Conservation (phyloP, 2,113 vertebrate species). For the Accipiter virgatus region DNA sequence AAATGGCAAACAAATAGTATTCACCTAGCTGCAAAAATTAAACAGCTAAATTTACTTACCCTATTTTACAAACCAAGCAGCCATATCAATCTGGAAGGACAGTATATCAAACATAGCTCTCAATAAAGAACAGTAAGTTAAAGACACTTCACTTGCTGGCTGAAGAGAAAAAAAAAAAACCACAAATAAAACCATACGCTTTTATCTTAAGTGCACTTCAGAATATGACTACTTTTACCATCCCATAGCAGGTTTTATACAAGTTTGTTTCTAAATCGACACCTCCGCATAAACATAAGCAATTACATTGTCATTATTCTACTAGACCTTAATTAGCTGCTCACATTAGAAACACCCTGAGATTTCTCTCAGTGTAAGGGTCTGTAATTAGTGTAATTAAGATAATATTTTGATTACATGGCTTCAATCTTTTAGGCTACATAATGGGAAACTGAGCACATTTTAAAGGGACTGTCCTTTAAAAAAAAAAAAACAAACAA, state of each 20-base stretch:
- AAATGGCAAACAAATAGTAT: not conserved
- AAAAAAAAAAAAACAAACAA: not conserved
- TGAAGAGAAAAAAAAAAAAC: not conserved
- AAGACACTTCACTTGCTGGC: not conserved
- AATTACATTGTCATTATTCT: constrained; percentile 43
- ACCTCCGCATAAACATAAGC: constrained; percentile 37
- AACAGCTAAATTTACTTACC: not conserved
- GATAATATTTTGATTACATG: constrained; percentile 63
- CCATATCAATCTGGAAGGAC: not conserved
- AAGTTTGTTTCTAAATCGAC: constrained; percentile 28
- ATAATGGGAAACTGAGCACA: constrained; percentile 15
- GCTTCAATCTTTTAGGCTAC: constrained; percentile 35
- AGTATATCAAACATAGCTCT: not conserved
- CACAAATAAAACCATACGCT: not conserved
- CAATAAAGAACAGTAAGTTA: not conserved
- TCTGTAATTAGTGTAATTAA: constrained; percentile 65
- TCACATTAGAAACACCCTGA: constrained; percentile 51
- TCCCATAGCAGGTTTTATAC: not conserved
- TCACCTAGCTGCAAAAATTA: not conserved
- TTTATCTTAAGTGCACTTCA: not conserved
- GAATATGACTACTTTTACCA: not conserved
- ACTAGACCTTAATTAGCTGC: constrained; percentile 55
- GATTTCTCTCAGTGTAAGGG: constrained; percentile 35
- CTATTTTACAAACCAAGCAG: not conserved
- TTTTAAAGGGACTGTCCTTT: constrained; percentile 4